Evolutionary conservation across 2,888 invertebrate genomes (phyloP).

Genomic region (Busseola fusca): DNA sequence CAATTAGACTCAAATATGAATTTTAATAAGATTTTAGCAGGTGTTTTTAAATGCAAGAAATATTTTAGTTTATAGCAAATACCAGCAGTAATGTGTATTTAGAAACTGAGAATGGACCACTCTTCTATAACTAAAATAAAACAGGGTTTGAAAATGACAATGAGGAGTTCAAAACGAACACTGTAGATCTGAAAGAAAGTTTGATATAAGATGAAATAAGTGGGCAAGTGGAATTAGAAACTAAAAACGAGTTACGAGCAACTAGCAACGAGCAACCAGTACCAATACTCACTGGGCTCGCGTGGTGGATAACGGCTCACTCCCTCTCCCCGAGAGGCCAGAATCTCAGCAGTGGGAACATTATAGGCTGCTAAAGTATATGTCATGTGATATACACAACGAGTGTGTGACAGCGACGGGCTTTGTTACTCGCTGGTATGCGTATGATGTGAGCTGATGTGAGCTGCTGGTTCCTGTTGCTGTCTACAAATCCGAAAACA

Average conservation of each 20-base stretch:
- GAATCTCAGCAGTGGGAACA: too few relatives aligned
- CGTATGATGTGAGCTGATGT: background rate
- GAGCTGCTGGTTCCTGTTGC: background rate
- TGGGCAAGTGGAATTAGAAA: too few relatives aligned
- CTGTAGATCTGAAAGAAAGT: background rate
- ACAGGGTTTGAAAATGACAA: background rate
- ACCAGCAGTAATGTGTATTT: background rate
- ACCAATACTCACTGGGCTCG: too few relatives aligned
- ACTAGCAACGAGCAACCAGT: too few relatives aligned
- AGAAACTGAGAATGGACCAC: background rate
- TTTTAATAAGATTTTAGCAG: slow-evolving; percentile 26
- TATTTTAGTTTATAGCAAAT: slow-evolving; percentile 1
- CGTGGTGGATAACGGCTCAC: too few relatives aligned
- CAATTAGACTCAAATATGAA: slow-evolving; percentile 30
- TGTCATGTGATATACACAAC: too few relatives aligned
- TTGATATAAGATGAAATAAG: background rate
- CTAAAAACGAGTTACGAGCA: too few relatives aligned
- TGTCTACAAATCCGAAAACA: background rate
- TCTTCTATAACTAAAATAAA: background rate
- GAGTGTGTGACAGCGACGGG: too few relatives aligned
- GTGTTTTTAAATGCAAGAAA: background rate
- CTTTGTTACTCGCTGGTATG: too few relatives aligned
- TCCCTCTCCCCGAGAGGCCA: too few relatives aligned
- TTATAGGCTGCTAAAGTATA: too few relatives aligned
- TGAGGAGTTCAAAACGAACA: background rate